A percentile compares a stretch with the other conserved stretches of the same genome.
Evolutionary conservation across 2,113 vertebrate genomes (phyloP).

Genomic region (Brachypodius melanocephalos): DNA sequence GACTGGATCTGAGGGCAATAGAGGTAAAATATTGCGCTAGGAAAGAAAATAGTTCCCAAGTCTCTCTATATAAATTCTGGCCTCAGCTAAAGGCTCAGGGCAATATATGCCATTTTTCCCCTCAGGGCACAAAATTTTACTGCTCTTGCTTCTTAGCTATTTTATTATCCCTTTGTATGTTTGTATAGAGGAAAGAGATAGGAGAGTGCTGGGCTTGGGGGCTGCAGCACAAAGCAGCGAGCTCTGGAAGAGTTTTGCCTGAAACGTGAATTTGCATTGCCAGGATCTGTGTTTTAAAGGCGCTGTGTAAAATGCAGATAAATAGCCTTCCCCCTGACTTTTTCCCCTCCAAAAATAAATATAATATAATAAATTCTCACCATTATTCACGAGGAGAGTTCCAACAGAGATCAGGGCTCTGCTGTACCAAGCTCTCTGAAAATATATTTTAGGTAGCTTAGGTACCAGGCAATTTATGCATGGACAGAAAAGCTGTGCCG

Average conservation of each 20-base stretch:
- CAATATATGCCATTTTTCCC: constrained; percentile 51
- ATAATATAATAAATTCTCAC: not conserved
- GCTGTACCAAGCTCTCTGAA: not conserved
- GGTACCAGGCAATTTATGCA: not conserved
- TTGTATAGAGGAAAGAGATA: constrained; percentile 45
- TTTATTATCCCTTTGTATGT: constrained; percentile 65
- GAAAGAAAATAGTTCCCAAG: constrained; percentile 56
- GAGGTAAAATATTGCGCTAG: constrained; percentile 56
- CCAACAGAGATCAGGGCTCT: not conserved
- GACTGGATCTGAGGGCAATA: constrained; percentile 64
- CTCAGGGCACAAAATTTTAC: constrained; percentile 45
- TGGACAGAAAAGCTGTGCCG: not conserved
- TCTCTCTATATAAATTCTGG: constrained; percentile 42
- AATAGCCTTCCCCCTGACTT: not conserved
- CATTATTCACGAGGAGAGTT: not conserved
- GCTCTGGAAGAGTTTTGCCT: not conserved
- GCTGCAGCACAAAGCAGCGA: not conserved
- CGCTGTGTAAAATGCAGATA: not conserved
- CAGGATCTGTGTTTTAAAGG: constrained; percentile 1
- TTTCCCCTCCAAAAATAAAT: not conserved
- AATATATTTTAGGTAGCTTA: constrained; percentile 40
- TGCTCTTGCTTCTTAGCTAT: constrained; percentile 48
- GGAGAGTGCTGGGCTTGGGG: not conserved
- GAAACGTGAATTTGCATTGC: not conserved
- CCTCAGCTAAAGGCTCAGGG: constrained; percentile 33